Base-by-base conservation (phyloP, 2,888 invertebrate species). In the Xestia rhomboidea region DNA sequence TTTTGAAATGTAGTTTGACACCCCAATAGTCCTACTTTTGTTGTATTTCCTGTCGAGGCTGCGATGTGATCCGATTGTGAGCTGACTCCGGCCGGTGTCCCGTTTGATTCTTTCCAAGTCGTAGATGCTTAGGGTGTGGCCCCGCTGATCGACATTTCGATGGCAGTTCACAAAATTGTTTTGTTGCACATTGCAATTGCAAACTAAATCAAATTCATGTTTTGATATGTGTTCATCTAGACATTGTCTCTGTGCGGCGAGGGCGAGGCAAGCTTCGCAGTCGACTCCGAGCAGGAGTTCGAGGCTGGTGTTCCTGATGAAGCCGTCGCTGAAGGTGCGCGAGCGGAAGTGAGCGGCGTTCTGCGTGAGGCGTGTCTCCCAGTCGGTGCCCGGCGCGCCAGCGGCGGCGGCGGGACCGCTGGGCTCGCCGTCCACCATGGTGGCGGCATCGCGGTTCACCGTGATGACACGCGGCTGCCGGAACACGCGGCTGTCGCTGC, bases 201-300 rank as follows among this genome's bases (percentile, higher is more conserved):
- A 97, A 57, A 96, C 95, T 86, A 96, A 91, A 85, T 97, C 96
- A 73, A 96, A 94, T 81, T 96, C 95, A 41, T 94, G 94, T 82
- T 95, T 95, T 76, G 95, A 91, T 90, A 95, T 92, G 90, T 94
- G 95, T 88, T 96, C 95, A 83, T 94, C 94, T 82, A 92, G 86
- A 86, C 95, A 95, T 81, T 95, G 95, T 83, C 94, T 90, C 83
- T 95, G 95, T 44, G 96, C 93, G 24, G 96, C 96, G 66, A 97
- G 91, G 15, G 96, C 96, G 68, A 96, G 93, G 76, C 97, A 97
- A 68, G 97, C 96, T 86, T 97, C 97, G 84, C 97, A 97, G 84
- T 97, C 96, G 34, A 96, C 96, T n/a, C 97, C 97, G 6, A 97
- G 94, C 8, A 97, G 91, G 2, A 97, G 93, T 84, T 97, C 97